Evolutionary conservation across 2,113 vertebrate genomes (phyloP), one percentile per base, ranked within the genome.

Genomic region (Gnathochromis pfefferi): DNA sequence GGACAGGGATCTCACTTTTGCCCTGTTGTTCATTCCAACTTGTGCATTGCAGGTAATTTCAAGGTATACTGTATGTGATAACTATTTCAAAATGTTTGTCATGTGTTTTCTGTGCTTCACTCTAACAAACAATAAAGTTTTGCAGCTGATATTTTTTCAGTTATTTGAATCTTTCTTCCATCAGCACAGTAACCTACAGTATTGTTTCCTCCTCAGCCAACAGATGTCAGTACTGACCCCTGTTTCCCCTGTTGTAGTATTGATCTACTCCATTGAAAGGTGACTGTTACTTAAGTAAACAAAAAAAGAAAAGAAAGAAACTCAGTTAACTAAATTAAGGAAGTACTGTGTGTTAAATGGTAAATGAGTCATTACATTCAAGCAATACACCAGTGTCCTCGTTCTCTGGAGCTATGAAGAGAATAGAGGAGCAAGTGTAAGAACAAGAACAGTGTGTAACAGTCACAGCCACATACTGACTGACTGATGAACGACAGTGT

Each of bases 381-480:
- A 7, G 11, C n/a, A 31, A 42, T 31, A 23, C 3, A 42, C 60
- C n/a, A 55, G 5, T 26, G 23, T 90, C 13, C 55, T 35, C 26
- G 17, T 86, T 91, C 87, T 93, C 83, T 92, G 83, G 89, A 78
- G 57, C 73, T 33, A 70, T 83, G 78, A 13, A 35, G 26, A 73
- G 86, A 90, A 96, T 91, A 92, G 87, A 92, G 90, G 81, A 87
- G 60, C 54, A 78, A 89, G 91, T 94, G 89, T 95, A 45, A 87
- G 82, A 73, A 51, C 35, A 65, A 80, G 68, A 51, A 58, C 16
- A 82, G 90, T 87, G 91, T 92, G 93, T 95, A 94, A 95, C 93
- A 93, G 92, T 93, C 95, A 93, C 88, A 80, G 92, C 88, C 92
- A 90, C 92, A 88, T 87, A 94, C 94, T 82, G 86, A 83, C 31